Evolutionary conservation across 2,113 vertebrate species (phyloP).

Genomic region (Xenus cinereus): DNA sequence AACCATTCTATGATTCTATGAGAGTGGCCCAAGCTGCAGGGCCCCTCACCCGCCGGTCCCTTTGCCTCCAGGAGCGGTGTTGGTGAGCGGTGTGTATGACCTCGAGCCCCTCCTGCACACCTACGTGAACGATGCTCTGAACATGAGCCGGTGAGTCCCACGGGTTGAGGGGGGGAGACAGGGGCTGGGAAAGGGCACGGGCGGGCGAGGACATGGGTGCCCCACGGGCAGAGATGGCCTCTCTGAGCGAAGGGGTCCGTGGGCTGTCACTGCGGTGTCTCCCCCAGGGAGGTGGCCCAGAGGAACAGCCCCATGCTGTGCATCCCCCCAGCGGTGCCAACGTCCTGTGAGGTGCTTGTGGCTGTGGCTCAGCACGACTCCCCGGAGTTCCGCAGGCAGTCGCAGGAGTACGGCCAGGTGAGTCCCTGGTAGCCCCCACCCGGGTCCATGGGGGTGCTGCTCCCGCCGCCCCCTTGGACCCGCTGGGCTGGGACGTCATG

Average conservation of each 20-base stretch:
- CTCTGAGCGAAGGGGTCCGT: neutral
- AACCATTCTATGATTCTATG: neutral
- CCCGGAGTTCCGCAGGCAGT: constrained; percentile 86
- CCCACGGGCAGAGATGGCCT: too few species aligned
- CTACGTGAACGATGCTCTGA: constrained; percentile 80
- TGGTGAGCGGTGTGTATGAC: constrained; percentile 92
- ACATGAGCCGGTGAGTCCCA: constrained; percentile 80
- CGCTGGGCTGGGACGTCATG: accelerated
- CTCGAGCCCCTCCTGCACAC: constrained; percentile 85
- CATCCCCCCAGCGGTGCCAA: constrained; percentile 49
- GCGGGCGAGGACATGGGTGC: neutral
- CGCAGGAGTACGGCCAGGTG: constrained; percentile 85
- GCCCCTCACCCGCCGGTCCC: accelerated
- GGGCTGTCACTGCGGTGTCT: neutral
- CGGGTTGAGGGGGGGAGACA: accelerated
- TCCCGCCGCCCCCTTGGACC: accelerated
- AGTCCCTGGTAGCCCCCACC: neutral
- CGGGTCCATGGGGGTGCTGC: accelerated
- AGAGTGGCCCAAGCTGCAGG: accelerated
- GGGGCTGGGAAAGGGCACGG: neutral
- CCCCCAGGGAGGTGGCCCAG: constrained; percentile 82
- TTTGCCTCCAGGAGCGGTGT: constrained; percentile 78
- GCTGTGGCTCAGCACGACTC: constrained; percentile 86
- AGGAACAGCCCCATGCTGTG: constrained; percentile 85
- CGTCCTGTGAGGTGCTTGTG: constrained; percentile 76